A percentile compares a stretch with the other conserved stretches of the same genome.
Conservation (phyloP, 2,113 vertebrate genomes). For the Galemys pyrenaicus region DNA sequence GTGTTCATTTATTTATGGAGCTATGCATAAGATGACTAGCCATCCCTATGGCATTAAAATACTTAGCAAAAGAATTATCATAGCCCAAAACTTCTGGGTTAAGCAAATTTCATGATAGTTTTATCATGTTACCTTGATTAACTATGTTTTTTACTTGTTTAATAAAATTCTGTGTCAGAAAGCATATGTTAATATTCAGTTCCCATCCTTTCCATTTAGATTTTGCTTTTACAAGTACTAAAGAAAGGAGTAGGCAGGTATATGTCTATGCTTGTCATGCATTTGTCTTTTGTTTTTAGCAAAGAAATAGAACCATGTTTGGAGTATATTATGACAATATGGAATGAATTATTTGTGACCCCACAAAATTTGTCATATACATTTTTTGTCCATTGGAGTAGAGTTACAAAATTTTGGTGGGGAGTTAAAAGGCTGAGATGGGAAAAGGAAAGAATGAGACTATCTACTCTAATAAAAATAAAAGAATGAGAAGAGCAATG, state of each 20-base stretch:
- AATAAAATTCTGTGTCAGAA: neutral
- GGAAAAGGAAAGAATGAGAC: neutral
- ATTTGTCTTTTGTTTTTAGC: conserved; percentile 8
- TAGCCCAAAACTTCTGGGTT: neutral
- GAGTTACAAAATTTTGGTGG: neutral
- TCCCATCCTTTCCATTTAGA: neutral
- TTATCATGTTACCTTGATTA: neutral
- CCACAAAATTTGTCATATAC: neutral
- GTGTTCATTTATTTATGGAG: neutral
- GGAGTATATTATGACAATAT: neutral
- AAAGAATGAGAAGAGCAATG: neutral
- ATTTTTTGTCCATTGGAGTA: neutral
- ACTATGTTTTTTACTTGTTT: neutral
- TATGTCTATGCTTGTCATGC: neutral
- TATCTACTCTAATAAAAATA: neutral
- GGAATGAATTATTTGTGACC: neutral
- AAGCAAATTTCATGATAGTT: neutral
- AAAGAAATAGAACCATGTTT: neutral
- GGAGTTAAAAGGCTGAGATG: neutral
- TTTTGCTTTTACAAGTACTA: neutral
- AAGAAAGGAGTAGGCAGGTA: neutral
- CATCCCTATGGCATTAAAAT: neutral
- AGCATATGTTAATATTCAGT: neutral
- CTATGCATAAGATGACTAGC: neutral
- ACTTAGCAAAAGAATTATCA: too few species aligned